phyloP scores from a whole-genome alignment of 2,888 invertebrate genomes.

The Graphium colonna region DNA sequence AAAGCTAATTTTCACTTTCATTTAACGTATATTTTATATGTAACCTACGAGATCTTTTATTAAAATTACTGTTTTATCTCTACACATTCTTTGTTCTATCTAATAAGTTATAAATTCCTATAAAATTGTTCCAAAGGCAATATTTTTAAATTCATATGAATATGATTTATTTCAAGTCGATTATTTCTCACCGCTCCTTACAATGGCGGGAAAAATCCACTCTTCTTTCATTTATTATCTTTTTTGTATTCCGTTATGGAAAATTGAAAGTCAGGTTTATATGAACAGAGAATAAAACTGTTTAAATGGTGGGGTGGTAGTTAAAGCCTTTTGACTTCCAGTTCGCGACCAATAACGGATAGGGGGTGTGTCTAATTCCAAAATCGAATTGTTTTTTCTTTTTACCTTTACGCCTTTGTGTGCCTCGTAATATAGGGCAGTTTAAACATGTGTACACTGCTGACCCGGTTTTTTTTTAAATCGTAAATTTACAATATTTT shows the following conservation, averaged over 20 bases:
- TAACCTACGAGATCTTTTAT: too few relatives aligned
- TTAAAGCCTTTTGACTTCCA: conserved; percentile 1
- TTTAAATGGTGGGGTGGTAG: not conserved
- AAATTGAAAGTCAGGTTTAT: not conserved
- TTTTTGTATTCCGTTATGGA: not conserved
- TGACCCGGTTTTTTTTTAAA: not conserved
- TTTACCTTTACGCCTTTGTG: too few relatives aligned
- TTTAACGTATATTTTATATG: too few relatives aligned
- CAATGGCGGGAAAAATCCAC: conserved; percentile 17
- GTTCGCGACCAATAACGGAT: conserved; percentile 59
- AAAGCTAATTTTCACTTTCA: too few relatives aligned
- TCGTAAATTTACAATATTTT: too few relatives aligned
- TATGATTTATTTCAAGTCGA: conserved; percentile 8
- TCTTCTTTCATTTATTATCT: conserved; percentile 14
- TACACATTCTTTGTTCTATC: too few relatives aligned
- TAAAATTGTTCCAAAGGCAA: conserved; percentile 11
- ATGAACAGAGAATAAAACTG: not conserved
- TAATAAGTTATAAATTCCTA: not conserved
- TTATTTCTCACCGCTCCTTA: conserved; percentile 1
- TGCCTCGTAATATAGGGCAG: too few relatives aligned
- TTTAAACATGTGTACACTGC: too few relatives aligned
- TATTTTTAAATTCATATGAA: conserved; percentile 3
- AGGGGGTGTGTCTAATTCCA: conserved; percentile 71
- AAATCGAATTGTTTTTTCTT: conserved; percentile 66
- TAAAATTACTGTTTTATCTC: too few relatives aligned